phyloP scores from a whole-genome alignment of 2,113 vertebrate genomes.

The Apteryx mantelli region DNA sequence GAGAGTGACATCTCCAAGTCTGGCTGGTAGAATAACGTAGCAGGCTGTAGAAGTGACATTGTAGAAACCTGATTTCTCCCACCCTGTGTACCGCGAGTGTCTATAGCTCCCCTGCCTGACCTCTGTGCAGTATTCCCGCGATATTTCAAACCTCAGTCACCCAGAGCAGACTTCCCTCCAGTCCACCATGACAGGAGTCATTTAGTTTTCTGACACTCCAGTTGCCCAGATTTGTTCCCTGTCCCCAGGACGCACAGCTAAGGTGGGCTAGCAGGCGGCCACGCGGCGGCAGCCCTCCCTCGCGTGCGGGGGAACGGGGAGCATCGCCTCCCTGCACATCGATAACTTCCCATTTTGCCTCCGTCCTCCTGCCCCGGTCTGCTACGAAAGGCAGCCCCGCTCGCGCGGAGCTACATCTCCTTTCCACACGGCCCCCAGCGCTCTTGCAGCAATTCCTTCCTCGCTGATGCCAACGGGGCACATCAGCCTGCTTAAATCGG shows the following conservation, averaged over 20 bases:
- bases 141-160: neutral
- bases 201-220: neutral
- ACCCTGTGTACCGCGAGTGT: too few species aligned
- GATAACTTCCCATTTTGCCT: accelerated
- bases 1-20: neutral
- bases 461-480: neutral
- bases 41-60: too few species aligned
- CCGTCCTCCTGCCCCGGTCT: too few species aligned
- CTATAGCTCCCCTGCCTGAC: neutral
- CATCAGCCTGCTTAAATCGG: neutral
- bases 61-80: neutral
- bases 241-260: neutral
- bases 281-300: neutral
- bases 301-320: accelerated
- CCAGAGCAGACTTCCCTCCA: neutral
- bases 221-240: too few species aligned
- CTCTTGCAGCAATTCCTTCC: too few species aligned
- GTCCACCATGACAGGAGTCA: neutral
- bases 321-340: accelerated
- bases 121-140: neutral
- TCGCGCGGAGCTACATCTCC: neutral
- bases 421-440: neutral
- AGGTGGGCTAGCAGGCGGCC: neutral
- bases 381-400: too few species aligned
- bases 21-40: neutral